Base-by-base conservation (phyloP, 2,888 invertebrate species). In the Creontiades dilutus region DNA sequence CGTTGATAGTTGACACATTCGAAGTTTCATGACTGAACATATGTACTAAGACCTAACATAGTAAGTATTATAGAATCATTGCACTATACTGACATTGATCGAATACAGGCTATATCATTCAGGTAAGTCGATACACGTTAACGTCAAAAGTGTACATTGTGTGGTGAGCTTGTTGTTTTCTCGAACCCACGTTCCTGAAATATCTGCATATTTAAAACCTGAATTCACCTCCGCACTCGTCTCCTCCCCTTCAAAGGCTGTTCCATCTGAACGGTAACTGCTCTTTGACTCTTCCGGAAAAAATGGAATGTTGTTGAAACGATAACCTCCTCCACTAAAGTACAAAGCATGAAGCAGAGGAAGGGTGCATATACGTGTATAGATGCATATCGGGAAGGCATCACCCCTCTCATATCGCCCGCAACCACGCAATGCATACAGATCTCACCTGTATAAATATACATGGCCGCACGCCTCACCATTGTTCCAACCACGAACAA, bases 371-470 rank as follows among this genome's bases (percentile, higher is more conserved):
- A 85, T n/a, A 85, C 37, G 85, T 57, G 37, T 85, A 28, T 78
- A 78, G 88, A 88, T 88, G 80, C 87, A 88, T 88, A 88, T 88
- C 88, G 37, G 37, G 37, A 48, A 19, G 27, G 75, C 9, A 61
- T 14, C 55, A 9, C 57, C 85, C 57, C 85, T 75, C 75, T 75
- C 88, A 88, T 88, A 88, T 88, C 88, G 78, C 52, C 55, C 52
- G 75, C 89, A 82, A 75, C 84, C 75, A 61, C 82, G 89, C 89
- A 84, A 89, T 89, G 89, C 89, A 89, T 89, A 89, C 89, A 89
- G 89, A 89, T 89, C 89, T 84, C 84, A 89, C 89, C 89, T 89
- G 89, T 89, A 89, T 89, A 89, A 89, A 89, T 89, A 89, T 89
- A 89, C 89, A 89, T 89, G 84, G 82, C 80, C 47, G 52, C 85